Percentiles rank a stretch among this genome's conserved stretches.
phyloP scores from a whole-genome alignment of 35 echinoderm and acorn worm genomes.

The Ptychodera flava region DNA sequence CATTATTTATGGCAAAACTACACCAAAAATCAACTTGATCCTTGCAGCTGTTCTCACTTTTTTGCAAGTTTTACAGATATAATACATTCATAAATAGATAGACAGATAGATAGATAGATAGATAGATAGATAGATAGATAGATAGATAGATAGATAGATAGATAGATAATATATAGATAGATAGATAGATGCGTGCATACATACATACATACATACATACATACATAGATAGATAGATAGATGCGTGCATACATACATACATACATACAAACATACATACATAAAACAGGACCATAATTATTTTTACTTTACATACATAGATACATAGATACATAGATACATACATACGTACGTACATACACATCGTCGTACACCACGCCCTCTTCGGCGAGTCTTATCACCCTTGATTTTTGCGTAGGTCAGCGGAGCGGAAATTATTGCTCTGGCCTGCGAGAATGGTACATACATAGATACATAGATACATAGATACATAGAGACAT shows the following conservation, averaged over 20 bases:
- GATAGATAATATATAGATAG: not conserved
- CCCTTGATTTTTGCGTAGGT: too few relatives aligned
- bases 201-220: conserved; percentile 2
- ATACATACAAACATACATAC: not conserved
- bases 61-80: too few relatives aligned
- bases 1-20: too few relatives aligned
- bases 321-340: not conserved
- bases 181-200: not conserved
- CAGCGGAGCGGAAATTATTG: too few relatives aligned
- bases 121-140: not conserved
- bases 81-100: not conserved
- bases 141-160: not conserved
- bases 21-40: too few relatives aligned
- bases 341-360: not conserved
- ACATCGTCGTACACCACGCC: not conserved
- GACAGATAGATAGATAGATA: not conserved
- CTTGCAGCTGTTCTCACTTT: too few relatives aligned
- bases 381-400: too few relatives aligned
- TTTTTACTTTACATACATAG: not conserved
- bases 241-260: not conserved
- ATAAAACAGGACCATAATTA: not conserved
- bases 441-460: too few relatives aligned
- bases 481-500: not conserved
- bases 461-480: not conserved
- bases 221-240: not conserved